Base-by-base conservation (phyloP, 2,113 vertebrate genomes). In the Junco hyemalis region DNA sequence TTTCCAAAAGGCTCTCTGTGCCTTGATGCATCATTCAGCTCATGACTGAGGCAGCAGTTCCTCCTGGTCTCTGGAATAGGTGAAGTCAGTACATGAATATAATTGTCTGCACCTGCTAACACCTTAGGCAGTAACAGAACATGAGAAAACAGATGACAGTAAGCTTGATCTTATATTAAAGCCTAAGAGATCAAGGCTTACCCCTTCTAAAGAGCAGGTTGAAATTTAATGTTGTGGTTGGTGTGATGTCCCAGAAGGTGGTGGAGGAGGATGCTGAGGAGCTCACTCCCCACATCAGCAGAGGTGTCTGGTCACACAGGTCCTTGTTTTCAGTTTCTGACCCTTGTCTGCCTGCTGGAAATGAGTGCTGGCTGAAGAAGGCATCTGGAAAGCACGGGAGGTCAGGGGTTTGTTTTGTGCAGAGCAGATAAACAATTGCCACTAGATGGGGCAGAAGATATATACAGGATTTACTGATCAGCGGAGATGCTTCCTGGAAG, bases 361-460 rank as follows among this genome's bases (percentile, higher is more conserved):
- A 24, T 1, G 1, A 29, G 16, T 38, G n/a, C 47, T 70, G 4
- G 31, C 47, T 80, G 4, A 35, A 5, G 11, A 36, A 50, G 57
- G 26, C 23, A 4, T 29, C 19, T 47, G 63, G 22, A 38, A 53
- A 89, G 33, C 36, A 14, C 5, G 6, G 44, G 3, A 77, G 44
- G 9, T 40, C 25, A 11, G 18, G n/a, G 15, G 8, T 16, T 76
- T 56, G 8, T 17, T 65, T 69, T 22, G 4, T 2, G 1, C 9
- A 13, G 9, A 66, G 20, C 16, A 70, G 33, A 22, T 77, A 33
- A 92, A 40, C 4, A 18, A 13, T 40, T 63, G 57, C 92, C 95
- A 48, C 90, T 83, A 96, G 96, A 61, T 95, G 95, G 95, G 19
- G 95, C 68, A 83, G 76, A 70, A 68, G 40, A 74, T 73, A 35